Evolutionary conservation across 1,140 invertebrate species (phyloP).

Genomic region (Chlorops oryzae): DNA sequence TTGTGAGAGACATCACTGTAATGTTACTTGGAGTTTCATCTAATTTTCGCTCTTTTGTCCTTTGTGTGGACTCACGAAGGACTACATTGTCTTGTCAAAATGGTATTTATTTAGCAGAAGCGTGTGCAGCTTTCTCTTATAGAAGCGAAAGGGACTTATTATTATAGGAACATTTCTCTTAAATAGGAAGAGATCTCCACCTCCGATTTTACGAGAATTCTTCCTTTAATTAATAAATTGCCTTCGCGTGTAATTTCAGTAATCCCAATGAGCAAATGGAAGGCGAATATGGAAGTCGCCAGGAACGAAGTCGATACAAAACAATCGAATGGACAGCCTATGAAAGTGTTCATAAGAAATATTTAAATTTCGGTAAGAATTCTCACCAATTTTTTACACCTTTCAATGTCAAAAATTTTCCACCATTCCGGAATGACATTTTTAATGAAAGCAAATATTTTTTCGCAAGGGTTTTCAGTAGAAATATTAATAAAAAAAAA

Average conservation of each 20-base stretch:
- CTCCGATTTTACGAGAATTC: background rate
- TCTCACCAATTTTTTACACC: too few relatives aligned
- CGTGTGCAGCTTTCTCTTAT: too few relatives aligned
- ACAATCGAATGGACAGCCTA: conserved; percentile 88
- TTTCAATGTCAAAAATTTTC: too few relatives aligned
- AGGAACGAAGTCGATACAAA: conserved; percentile 70
- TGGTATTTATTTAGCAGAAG: too few relatives aligned
- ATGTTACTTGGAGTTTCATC: too few relatives aligned
- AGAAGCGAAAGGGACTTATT: too few relatives aligned
- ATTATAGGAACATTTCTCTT: background rate
- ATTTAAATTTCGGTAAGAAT: conserved; percentile 74
- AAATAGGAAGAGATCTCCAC: background rate
- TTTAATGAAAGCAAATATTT: background rate
- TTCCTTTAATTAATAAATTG: background rate
- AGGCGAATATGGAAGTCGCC: conserved; percentile 58
- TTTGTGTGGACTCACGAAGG: too few relatives aligned
- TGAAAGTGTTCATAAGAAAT: conserved; percentile 86
- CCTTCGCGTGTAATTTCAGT: conserved; percentile 49
- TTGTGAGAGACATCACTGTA: too few relatives aligned
- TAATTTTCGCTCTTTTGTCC: too few relatives aligned
- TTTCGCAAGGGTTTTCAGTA: background rate
- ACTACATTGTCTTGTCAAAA: too few relatives aligned
- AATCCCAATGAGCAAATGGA: conserved; percentile 83
- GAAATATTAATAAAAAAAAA: background rate
- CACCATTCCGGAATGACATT: too few relatives aligned